Base-by-base conservation (phyloP, 2,888 invertebrate genomes). In the Philaethria dido region DNA sequence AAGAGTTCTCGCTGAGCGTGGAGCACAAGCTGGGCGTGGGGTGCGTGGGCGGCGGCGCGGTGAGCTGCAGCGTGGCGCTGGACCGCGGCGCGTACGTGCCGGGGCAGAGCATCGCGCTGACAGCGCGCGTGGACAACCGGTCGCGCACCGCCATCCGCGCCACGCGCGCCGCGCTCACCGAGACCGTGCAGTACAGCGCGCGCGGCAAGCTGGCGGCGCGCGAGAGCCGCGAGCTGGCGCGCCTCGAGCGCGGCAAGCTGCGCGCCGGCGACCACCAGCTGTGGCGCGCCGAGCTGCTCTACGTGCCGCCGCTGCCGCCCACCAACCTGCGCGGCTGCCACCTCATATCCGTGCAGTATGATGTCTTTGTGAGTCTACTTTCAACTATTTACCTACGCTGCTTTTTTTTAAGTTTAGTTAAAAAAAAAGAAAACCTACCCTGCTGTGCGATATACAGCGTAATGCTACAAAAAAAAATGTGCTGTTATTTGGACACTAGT, bases 1-100 rank as follows among this genome's bases (percentile, higher is more conserved):
- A 90, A 96, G 96, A 97, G 64, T 97, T 98, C 79, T 96, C 97
- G 80, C 97, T 98, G 85, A 98, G 97, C 89, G 96, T 98, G 75
- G 98, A 98, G 84, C 98, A 98, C 89, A 96, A 96, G 77, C 94
- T 98, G 76, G 98, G 98, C 65, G 95, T 97, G 76, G 96, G 96
- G 48, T 98, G 98, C 83, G 95, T 98, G 74, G 96, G 97, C 73
- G 96, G 97, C 52, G 99, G 99, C 59, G 94, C 96, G 9, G 97
- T 99, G 55, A 93, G 96, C 62, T 98, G 98, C 82, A 94, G 96
- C 79, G 97, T 98, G 71, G 94, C 96, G 71, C 92, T 99, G 72
- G 98, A 98, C 89, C 95, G 98, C 80, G 97, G 98, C 67, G 99
- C 98, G 22, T 99, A 98, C 89, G 98, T 99, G 69, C 98, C 98